Base-by-base conservation (phyloP, 2,113 vertebrate species). In the Elanus axillaris region DNA sequence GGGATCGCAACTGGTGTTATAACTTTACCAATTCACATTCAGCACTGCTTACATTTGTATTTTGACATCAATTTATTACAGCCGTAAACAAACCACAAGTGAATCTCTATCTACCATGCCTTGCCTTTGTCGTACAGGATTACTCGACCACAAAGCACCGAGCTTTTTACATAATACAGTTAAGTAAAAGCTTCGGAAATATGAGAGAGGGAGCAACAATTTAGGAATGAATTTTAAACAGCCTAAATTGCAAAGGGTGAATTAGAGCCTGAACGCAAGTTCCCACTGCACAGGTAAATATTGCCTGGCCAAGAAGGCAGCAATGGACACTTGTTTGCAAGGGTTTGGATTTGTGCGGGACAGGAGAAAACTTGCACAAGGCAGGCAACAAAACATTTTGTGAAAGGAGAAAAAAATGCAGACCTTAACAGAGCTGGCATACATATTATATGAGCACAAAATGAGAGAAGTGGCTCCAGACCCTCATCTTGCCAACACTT, bases 151-250 rank as follows among this genome's bases (percentile, higher is more conserved):
- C 90, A 94, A 96, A 94, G 45, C 63, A 69, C 59, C 4, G 16
- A 88, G 32, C 48, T 96, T 88, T 96, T 93, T 42, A 72, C 74
- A n/a, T 27, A 42, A 32, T 31, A 29, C 10, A 26, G 56, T 78
- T 72, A 53, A 85, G 83, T 38, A 43, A 77, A 94, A 94, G 45
- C 60, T 94, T 86, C 9, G 48, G 77, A 88, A 88, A 42, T 8
- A 13, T 0, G 48, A 82, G 67, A 91, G 62, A 81, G 8, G 34
- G 53, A 63, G 50, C 60, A 47, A 50, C 55, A 73, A 69, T 77
- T 93, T 76, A 31, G 62, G 42, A 71, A 21, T 59, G 67, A 88
- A 50, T 97, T 96, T 96, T 36, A 75, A 94, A 36, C 75, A 86
- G 63, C 62, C 38, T 34, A 52, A 90, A 74, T 90, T 90, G 67